A percentile compares a stretch with the other conserved stretches of the same genome.
phyloP scores from a whole-genome alignment of 2,888 invertebrate genomes.

The Mythimna ferrago region DNA sequence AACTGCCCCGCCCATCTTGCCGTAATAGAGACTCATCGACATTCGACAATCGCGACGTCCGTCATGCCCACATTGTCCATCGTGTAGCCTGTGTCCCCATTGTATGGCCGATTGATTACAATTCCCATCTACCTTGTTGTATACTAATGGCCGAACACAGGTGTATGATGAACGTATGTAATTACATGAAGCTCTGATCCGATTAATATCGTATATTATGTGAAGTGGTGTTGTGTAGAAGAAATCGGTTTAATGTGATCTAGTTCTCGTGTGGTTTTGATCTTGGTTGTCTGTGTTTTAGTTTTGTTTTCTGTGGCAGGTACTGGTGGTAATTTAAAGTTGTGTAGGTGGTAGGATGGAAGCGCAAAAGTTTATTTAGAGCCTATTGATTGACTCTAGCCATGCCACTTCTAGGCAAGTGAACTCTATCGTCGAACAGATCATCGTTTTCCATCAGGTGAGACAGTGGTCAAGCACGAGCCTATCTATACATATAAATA shows the following conservation, averaged over 20 bases:
- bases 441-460: no score
- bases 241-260: slow-evolving; percentile 38
- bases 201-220: slow-evolving; percentile 77
- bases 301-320: neutral
- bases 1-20: slow-evolving; percentile 33
- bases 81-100: slow-evolving; percentile 68
- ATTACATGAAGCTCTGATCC: slow-evolving; percentile 76
- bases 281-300: neutral
- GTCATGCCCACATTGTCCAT: slow-evolving; percentile 65
- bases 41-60: slow-evolving; percentile 63
- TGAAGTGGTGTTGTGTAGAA: slow-evolving; percentile 60
- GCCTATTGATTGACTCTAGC: no score
- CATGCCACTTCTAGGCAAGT: no score
- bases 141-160: slow-evolving; percentile 68
- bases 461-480: no score
- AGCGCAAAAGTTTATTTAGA: no score
- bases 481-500: no score
- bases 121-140: slow-evolving; percentile 74
- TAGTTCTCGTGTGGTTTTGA: slow-evolving; percentile 10
- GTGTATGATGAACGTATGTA: slow-evolving; percentile 69
- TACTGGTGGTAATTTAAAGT: neutral
- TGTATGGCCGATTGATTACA: slow-evolving; percentile 83
- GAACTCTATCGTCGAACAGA: no score
- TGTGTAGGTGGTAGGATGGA: neutral
- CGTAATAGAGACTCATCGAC: slow-evolving; percentile 69